phyloP scores from a whole-genome alignment of 1,140 invertebrate genomes.

The Campoletis sonorensis region DNA sequence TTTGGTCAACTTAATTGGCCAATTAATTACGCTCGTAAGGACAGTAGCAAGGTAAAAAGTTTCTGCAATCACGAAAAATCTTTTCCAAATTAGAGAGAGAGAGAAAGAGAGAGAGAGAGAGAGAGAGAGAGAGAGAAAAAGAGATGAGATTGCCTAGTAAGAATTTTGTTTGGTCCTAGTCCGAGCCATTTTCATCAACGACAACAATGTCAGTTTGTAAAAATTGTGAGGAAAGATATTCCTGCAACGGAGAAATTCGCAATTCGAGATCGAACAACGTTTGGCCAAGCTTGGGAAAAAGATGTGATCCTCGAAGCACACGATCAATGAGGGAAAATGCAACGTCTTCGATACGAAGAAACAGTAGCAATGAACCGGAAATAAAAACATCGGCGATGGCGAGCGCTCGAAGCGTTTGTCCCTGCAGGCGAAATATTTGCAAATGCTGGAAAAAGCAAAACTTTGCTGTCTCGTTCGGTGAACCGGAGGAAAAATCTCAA shows the following conservation, averaged over 20 bases:
- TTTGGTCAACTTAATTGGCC: slow-evolving; percentile 48
- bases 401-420: slow-evolving; percentile 27
- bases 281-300: slow-evolving; percentile 17
- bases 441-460: slow-evolving; percentile 53
- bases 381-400: neutral
- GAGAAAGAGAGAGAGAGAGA: too few species aligned
- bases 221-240: slow-evolving; percentile 23
- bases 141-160: too few species aligned
- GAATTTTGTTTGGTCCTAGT: neutral
- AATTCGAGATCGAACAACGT: slow-evolving; percentile 27
- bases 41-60: slow-evolving; percentile 41
- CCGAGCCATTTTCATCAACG: neutral
- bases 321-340: slow-evolving; percentile 23
- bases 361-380: neutral
- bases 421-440: slow-evolving; percentile 50
- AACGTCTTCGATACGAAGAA: neutral
- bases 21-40: slow-evolving; percentile 12
- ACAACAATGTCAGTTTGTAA: neutral
- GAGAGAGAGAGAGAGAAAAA: too few species aligned
- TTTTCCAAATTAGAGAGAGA: too few species aligned
- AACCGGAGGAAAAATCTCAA: neutral
- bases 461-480: slow-evolving; percentile 26
- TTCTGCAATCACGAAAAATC: neutral
- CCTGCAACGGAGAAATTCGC: slow-evolving; percentile 27
- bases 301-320: neutral